phyloP scores from a whole-genome alignment of 2,797 vertebrate species.

The Platalea minor region DNA sequence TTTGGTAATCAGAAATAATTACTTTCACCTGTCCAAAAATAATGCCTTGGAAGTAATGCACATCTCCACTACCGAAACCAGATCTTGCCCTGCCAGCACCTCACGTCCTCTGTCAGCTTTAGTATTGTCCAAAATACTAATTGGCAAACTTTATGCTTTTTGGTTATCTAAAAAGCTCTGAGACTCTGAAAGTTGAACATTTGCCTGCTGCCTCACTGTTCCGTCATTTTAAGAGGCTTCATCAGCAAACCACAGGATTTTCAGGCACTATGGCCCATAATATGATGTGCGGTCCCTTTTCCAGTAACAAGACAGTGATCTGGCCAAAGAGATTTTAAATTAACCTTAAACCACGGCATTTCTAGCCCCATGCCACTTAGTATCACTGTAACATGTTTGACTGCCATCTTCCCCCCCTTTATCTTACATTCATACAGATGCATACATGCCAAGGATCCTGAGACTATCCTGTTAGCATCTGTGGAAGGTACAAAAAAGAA shows the following conservation, averaged over 20 bases:
- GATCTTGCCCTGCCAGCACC: not conserved
- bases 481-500: not conserved
- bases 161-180: not conserved
- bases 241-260: not conserved
- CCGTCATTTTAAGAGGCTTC: not conserved
- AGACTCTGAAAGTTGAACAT: not conserved
- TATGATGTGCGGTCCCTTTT: not conserved
- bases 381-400: not conserved
- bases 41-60: not conserved
- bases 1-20: not conserved
- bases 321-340: not conserved
- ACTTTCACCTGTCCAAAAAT: not conserved
- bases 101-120: not conserved
- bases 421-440: not conserved
- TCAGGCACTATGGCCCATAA: not conserved
- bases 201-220: not conserved
- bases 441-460: not conserved
- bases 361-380: not conserved
- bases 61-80: not conserved
- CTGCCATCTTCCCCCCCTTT: not conserved
- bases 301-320: not conserved
- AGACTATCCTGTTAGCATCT: not conserved
- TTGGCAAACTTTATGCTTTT: not conserved
- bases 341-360: not conserved
- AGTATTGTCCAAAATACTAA: not conserved